phyloP scores from a whole-genome alignment of 2,797 vertebrate species.

The Parauchenoglanis punctatus region DNA sequence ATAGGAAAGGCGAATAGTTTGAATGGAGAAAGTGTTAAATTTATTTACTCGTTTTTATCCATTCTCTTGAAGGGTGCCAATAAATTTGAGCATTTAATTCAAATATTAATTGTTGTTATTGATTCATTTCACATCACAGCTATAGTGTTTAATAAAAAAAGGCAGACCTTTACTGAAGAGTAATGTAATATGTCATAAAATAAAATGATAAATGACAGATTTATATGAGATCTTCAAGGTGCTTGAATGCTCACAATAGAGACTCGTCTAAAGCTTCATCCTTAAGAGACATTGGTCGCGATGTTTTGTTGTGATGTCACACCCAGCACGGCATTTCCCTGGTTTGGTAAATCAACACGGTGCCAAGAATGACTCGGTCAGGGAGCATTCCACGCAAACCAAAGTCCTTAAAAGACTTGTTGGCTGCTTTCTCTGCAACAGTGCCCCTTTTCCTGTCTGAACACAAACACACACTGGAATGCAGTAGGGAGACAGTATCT shows the following conservation, averaged over 20 bases:
- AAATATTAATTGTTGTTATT: background rate
- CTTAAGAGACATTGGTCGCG: background rate
- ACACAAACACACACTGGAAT: slow-evolving; percentile 35
- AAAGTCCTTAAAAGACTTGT: slow-evolving; percentile 43
- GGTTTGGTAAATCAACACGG: background rate
- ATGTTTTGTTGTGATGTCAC: slow-evolving; percentile 10
- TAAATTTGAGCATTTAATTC: background rate
- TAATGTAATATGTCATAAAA: background rate
- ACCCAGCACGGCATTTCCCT: slow-evolving; percentile 17
- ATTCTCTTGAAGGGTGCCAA: background rate
- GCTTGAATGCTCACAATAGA: background rate
- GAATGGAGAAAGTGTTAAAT: background rate
- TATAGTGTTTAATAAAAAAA: background rate
- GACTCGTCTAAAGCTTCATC: background rate
- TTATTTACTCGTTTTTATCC: background rate
- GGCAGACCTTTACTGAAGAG: background rate
- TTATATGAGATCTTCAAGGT: background rate
- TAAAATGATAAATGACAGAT: background rate
- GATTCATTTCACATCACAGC: background rate
- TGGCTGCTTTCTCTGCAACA: slow-evolving; percentile 15
- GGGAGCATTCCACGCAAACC: background rate
- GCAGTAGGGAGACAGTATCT: background rate
- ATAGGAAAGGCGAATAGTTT: background rate
- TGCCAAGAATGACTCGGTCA: background rate
- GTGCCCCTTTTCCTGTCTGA: background rate